Conservation (phyloP, 2,797 vertebrate genomes). For the Eospalax fontanierii region DNA sequence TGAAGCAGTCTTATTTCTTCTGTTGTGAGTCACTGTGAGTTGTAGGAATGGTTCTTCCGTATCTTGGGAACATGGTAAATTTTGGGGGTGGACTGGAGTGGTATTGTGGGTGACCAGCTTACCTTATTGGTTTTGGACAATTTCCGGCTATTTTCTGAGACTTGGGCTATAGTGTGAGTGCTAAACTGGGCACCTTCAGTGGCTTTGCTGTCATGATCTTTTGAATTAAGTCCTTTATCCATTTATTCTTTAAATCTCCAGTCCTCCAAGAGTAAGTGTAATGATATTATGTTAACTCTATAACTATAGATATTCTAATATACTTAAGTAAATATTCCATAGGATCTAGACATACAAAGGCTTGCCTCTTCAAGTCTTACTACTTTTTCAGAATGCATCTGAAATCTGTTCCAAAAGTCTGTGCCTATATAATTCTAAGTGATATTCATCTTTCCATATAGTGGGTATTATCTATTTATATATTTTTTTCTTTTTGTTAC, state of each 20-base stretch:
- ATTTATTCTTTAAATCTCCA: constrained; percentile 46
- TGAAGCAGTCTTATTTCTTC: constrained; percentile 60
- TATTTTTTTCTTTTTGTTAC: neutral
- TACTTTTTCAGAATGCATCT: constrained; percentile 8
- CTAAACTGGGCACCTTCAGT: constrained; percentile 44
- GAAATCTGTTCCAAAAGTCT: constrained; percentile 50
- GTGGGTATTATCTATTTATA: neutral
- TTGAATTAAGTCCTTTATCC: constrained; percentile 50
- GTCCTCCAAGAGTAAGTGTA: constrained; percentile 13
- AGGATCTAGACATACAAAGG: constrained; percentile 57
- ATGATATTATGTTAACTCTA: constrained; percentile 52
- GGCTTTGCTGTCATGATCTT: constrained; percentile 21
- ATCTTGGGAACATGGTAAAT: neutral
- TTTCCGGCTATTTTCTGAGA: constrained; percentile 36
- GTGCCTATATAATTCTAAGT: constrained; percentile 41
- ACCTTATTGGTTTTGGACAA: constrained; percentile 43
- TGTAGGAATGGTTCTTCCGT: constrained; percentile 22
- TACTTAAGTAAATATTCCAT: constrained; percentile 62
- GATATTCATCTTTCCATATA: constrained; percentile 33
- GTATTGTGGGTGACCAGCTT: neutral
- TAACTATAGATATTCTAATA: constrained; percentile 55
- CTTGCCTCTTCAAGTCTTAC: constrained; percentile 62
- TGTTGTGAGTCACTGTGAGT: neutral
- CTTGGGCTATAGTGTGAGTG: neutral
- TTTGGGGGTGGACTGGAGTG: neutral